A percentile compares a stretch with the other conserved stretches of the same genome.
phyloP scores from a whole-genome alignment of 1,140 invertebrate genomes.

The Thaumatotibia leucotreta region DNA sequence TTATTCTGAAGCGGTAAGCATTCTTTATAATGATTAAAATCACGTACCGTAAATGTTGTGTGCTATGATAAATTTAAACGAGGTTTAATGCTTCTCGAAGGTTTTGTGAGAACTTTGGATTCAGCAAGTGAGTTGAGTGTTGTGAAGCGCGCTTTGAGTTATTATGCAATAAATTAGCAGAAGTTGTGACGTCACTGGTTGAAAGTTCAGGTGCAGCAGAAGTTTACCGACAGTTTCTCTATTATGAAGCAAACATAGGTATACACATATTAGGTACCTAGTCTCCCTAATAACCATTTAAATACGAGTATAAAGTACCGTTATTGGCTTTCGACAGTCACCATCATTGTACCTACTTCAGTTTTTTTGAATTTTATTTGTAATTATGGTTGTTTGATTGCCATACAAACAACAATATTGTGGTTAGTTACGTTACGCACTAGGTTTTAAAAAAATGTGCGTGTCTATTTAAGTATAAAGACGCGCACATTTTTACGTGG shows the following conservation, averaged over 20 bases:
- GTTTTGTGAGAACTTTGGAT: not conserved
- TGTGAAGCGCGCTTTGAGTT: not conserved
- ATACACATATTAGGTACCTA: too few relatives aligned
- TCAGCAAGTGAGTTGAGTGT: not conserved
- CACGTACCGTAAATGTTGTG: constrained; percentile 5
- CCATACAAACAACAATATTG: too few relatives aligned
- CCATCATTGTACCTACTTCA: too few relatives aligned
- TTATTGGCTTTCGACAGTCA: too few relatives aligned
- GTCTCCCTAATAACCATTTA: too few relatives aligned
- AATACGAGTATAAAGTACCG: too few relatives aligned
- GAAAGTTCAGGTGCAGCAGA: not conserved
- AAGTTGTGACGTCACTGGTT: constrained; percentile 2
- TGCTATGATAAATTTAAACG: not conserved
- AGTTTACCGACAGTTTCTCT: not conserved
- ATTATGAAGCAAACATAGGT: not conserved
- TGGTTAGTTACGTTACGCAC: too few relatives aligned
- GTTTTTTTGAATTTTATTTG: too few relatives aligned
- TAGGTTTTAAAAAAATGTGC: too few relatives aligned
- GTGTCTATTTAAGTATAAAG: too few relatives aligned
- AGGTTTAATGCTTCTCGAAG: not conserved
- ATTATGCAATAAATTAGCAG: not conserved
- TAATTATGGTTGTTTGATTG: too few relatives aligned
- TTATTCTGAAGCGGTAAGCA: not conserved
- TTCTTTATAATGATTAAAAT: constrained; percentile 6
- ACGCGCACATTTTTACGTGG: too few relatives aligned